These are phyloP conservation scores for Xanthia togata DNA, from an alignment of 2,888 invertebrate species.

Conservation along the genomic window DNA sequence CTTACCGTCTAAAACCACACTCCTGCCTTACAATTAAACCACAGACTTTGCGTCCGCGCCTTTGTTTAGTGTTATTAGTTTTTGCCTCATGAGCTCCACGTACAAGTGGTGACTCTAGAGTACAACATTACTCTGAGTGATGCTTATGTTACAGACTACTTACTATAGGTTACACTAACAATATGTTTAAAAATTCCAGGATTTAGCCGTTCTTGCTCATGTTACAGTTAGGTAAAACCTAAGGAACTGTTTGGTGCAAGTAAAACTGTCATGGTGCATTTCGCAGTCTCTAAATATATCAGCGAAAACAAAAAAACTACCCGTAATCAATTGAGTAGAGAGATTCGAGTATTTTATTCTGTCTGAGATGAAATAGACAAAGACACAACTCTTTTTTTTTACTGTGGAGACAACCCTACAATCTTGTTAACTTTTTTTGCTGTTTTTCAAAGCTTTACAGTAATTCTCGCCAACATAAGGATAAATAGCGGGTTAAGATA, in stretches of 20 bases:
- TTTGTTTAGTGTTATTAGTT: too few relatives aligned
- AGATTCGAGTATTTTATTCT: neutral
- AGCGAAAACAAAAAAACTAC: neutral
- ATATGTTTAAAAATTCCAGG: neutral
- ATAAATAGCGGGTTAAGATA: constrained; percentile 43
- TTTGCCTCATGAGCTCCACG: too few relatives aligned
- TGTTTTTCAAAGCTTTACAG: constrained; percentile 18
- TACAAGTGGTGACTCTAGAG: too few relatives aligned
- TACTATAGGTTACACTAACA: neutral
- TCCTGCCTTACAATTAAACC: too few relatives aligned
- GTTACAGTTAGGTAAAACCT: too few relatives aligned
- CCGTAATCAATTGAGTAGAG: neutral
- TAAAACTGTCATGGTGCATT: neutral
- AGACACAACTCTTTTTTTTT: too few relatives aligned
- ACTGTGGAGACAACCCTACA: neutral
- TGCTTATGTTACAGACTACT: neutral
- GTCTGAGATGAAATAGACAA: neutral
- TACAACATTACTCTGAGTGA: too few relatives aligned
- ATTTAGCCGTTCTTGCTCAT: neutral
- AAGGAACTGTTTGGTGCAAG: too few relatives aligned
- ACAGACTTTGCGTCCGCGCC: too few relatives aligned
- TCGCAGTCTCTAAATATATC: neutral
- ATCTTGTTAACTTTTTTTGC: constrained; percentile 11
- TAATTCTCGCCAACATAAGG: constrained; percentile 18
- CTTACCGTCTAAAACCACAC: too few relatives aligned